Base-by-base conservation (phyloP, 1,140 invertebrate species). In the Drosophila ohnishii region DNA sequence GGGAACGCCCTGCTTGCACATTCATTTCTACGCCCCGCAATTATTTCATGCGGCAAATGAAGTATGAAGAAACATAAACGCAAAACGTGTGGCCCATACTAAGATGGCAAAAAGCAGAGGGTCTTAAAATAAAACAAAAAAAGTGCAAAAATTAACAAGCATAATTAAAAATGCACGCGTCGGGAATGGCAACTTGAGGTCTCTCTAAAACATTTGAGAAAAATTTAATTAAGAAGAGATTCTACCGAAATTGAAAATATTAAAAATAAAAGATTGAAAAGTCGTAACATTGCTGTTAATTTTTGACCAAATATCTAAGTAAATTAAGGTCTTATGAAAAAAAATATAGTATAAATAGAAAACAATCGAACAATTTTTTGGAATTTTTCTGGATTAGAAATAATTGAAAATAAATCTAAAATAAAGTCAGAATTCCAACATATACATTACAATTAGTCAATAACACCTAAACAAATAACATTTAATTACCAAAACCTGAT, bases 61-160 rank as follows among this genome's bases (percentile, higher is more conserved):
- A 73, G 84, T 87, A 83, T 67, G 80, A 86, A 80, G 81, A 45
- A 72, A 70, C 77, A 83, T 88, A 78, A 88, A 74, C 65, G 62
- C 50, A 66, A 88, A 88, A 88, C 84, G 84, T 88, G 84, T 88
- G 74, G 65, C 73, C 75, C 84, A 88, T 88, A 88, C 85, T 65
- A 80, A 88, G 35, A 42, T 63, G 42, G 42, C 39, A 10, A 51
- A 62, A 61, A 39, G 45, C 16, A 22, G 48, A 16, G 39, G 34
- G 11, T 59, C 35, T 39, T 48, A 69, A 53, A 59, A 67, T 9
- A 22, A 44, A 53, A 28, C 8, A 25, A 64, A 70, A 61, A 35
- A 34, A 59, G 19, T 42, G 13, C 13, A 11, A 44, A 70, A 64
- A 44, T 61, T 77, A 59, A 67, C 60, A 59, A 72, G 61, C 57